Evolutionary conservation across 2,113 vertebrate species (phyloP).

Genomic region (Calypte anna): DNA sequence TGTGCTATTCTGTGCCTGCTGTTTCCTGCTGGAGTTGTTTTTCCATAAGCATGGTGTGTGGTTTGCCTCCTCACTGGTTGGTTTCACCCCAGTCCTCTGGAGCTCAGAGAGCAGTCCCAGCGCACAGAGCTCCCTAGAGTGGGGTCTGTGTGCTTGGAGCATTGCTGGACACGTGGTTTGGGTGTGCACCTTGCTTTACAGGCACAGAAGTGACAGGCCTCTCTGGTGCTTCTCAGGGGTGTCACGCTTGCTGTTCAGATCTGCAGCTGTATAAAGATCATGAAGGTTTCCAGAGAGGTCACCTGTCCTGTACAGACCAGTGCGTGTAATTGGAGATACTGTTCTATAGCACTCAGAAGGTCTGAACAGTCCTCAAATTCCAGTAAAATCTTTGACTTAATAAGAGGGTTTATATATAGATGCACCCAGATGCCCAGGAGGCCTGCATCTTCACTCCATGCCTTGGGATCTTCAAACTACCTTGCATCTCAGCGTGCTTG

Average conservation of each 20-base stretch:
- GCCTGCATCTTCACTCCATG: not conserved
- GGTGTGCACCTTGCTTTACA: not conserved
- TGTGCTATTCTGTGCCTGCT: not conserved
- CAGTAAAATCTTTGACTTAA: not conserved
- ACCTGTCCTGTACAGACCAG: not conserved
- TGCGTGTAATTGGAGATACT: not conserved
- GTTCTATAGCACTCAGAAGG: not conserved
- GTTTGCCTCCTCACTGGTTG: not conserved
- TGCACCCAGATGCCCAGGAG: not conserved
- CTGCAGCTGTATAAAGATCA: not conserved
- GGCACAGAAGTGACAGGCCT: not conserved
- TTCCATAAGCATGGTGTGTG: not conserved
- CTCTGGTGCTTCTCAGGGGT: not conserved
- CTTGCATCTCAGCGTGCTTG: fast-evolving
- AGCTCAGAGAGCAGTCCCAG: not conserved
- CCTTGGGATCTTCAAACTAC: not conserved
- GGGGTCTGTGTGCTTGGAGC: fast-evolving
- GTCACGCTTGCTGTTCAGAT: not conserved
- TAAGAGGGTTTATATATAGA: not conserved
- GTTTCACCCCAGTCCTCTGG: not conserved
- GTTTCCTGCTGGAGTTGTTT: not conserved
- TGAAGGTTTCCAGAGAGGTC: not conserved
- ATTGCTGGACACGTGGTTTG: not conserved
- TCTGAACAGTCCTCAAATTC: not conserved
- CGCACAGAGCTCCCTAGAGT: not conserved